Conservation (phyloP, 2,888 invertebrate genomes). For the Amiota minor region DNA sequence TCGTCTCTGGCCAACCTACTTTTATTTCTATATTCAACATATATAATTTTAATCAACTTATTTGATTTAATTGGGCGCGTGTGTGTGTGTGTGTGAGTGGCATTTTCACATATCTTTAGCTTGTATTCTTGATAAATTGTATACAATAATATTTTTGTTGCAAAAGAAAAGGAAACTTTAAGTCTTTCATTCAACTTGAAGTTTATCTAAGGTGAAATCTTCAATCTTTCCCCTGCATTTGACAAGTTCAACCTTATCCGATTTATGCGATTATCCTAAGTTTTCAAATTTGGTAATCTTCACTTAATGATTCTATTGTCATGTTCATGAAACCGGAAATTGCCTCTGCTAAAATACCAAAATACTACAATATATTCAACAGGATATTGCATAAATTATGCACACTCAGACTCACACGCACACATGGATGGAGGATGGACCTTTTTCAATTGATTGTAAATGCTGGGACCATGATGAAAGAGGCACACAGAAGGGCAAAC, state of each 20-base stretch:
- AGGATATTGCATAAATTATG: constrained; percentile 55
- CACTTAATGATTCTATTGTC: constrained; percentile 64
- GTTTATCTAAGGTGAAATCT: too few species aligned
- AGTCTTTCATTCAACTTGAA: too few species aligned
- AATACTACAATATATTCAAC: constrained; percentile 52
- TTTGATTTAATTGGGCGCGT: constrained; percentile 13
- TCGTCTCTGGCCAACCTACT: neutral
- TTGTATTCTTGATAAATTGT: constrained; percentile 7
- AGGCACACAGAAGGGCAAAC: neutral
- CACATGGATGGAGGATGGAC: neutral
- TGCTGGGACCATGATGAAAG: too few species aligned
- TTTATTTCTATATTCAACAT: neutral
- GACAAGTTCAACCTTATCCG: too few species aligned
- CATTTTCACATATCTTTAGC: neutral
- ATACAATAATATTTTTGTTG: neutral
- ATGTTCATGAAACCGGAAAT: constrained; percentile 62
- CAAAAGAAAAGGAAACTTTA: neutral
- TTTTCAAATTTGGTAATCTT: constrained; percentile 47
- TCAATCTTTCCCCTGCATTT: too few species aligned
- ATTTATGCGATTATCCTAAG: too few species aligned
- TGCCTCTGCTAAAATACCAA: constrained; percentile 60
- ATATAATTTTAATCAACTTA: constrained; percentile 17
- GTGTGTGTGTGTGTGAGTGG: neutral
- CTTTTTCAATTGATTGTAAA: too few species aligned
- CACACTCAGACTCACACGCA: neutral